Conservation (phyloP, 1,140 invertebrate species). For the Bombus polaris region DNA sequence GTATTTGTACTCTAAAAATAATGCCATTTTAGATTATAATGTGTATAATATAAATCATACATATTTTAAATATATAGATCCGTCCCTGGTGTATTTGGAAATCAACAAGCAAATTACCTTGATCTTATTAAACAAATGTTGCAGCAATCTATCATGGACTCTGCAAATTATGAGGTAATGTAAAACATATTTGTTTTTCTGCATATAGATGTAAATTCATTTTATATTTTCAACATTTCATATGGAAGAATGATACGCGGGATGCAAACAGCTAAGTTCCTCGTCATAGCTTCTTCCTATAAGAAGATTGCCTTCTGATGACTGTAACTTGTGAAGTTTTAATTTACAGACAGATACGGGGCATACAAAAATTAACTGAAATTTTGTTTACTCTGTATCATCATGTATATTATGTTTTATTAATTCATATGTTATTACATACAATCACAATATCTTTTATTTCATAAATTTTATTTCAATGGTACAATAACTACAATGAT, state of each 20-base stretch:
- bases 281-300: slow-evolving; percentile 77
- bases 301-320: slow-evolving; percentile 79
- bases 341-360: slow-evolving; percentile 83
- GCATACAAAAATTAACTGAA: slow-evolving; percentile 68
- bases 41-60: not conserved
- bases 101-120: slow-evolving; percentile 95
- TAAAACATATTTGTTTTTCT: not conserved
- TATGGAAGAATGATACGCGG: slow-evolving; percentile 78
- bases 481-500: slow-evolving; percentile 16
- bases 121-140: slow-evolving; percentile 98
- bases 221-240: slow-evolving; percentile 11
- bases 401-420: not conserved
- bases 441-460: not conserved
- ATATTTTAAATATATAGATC: slow-evolving; percentile 83
- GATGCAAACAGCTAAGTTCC: slow-evolving; percentile 55
- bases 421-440: not conserved
- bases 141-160: slow-evolving; percentile 89
- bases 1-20: not conserved
- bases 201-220: not conserved
- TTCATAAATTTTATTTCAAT: not conserved
- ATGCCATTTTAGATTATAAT: not conserved
- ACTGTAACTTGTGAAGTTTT: slow-evolving; percentile 81
- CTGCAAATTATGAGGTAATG: slow-evolving; percentile 86
- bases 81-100: slow-evolving; percentile 98
- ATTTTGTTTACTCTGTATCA: slow-evolving; percentile 27